Evolutionary conservation across 2,113 vertebrate species (phyloP), one percentile per base, ranked within the genome.

Genomic region (Vimba vimba): DNA sequence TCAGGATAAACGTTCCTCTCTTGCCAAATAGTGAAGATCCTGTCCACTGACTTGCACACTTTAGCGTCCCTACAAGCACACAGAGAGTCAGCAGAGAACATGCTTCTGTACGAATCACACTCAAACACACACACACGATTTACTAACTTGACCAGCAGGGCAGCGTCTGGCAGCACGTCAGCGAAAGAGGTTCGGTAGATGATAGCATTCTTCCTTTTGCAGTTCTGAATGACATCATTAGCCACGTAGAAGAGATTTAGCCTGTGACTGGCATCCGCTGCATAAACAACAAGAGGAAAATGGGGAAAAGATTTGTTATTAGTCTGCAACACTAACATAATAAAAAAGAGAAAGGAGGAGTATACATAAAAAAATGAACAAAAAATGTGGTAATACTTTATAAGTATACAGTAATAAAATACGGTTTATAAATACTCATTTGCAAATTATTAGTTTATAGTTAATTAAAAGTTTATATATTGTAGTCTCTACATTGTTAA

Each of bases 201-300:
- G 1, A 99, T 96, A 1, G 98, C 98, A 0, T 99, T 99, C 89
- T 96, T 99, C 77, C 98, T 95, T 89, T 99, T 99, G 95, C 98
- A 99, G 94, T 99, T 99, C 92, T 99, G 98, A 83, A 99, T 99
- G 88, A 99, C 97, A 39, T 99, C 98, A 0, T 99, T 99, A 90
- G 98, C 98, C 87, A 99, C 88, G 92, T 97, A 99, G 90, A 99
- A 99, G 30, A 99, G 97, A 93, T 99, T 99, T 91, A 99, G 92
- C 7, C 98, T 96, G 85, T 99, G 98, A 79, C 94, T 95, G 91
- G 96, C 96, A 69, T 97, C 96, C 88, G 98, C 98, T 99, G 83
- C 36, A 90, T 39, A 87, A 30, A 66, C 2, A 77, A 55, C 17
- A 4, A 45, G 5, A 39, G 3, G 36, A 11, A 39, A 71, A 45